A percentile compares a stretch with the other conserved stretches of the same genome.
phyloP scores from a whole-genome alignment of 2,888 invertebrate species.

The Thymelicus sylvestris region DNA sequence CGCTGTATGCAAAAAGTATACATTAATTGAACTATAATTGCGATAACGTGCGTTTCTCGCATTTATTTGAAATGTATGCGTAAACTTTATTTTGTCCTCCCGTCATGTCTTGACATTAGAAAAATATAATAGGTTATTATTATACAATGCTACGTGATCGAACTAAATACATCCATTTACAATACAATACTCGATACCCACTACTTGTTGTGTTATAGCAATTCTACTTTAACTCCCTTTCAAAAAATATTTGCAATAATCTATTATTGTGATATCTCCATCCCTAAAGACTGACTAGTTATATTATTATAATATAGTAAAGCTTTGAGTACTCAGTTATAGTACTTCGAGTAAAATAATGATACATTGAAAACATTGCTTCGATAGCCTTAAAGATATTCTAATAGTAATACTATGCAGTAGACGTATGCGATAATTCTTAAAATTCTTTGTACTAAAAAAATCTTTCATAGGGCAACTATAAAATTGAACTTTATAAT shows the following conservation, averaged over 20 bases:
- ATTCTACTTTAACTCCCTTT: not conserved
- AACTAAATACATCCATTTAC: slow-evolving; percentile 6
- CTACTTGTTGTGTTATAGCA: not conserved
- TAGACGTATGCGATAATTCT: too few relatives aligned
- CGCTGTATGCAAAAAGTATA: slow-evolving; percentile 13
- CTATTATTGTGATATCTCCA: slow-evolving; percentile 3
- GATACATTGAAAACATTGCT: not conserved
- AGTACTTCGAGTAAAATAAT: not conserved
- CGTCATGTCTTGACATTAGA: not conserved
- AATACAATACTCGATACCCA: not conserved
- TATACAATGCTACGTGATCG: not conserved
- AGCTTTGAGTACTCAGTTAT: not conserved
- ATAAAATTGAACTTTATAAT: too few relatives aligned
- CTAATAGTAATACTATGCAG: too few relatives aligned
- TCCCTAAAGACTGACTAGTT: not conserved
- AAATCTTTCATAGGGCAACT: too few relatives aligned
- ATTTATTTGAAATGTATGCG: not conserved
- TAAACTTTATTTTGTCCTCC: not conserved
- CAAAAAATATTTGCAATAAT: slow-evolving; percentile 8
- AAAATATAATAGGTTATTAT: slow-evolving; percentile 10
- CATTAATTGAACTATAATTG: not conserved
- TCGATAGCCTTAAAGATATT: not conserved
- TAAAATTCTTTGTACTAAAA: too few relatives aligned
- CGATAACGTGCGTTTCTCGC: not conserved
- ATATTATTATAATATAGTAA: not conserved